Evolutionary conservation across 2,888 invertebrate genomes (phyloP).

Genomic region (Apomyelois bistriatella): DNA sequence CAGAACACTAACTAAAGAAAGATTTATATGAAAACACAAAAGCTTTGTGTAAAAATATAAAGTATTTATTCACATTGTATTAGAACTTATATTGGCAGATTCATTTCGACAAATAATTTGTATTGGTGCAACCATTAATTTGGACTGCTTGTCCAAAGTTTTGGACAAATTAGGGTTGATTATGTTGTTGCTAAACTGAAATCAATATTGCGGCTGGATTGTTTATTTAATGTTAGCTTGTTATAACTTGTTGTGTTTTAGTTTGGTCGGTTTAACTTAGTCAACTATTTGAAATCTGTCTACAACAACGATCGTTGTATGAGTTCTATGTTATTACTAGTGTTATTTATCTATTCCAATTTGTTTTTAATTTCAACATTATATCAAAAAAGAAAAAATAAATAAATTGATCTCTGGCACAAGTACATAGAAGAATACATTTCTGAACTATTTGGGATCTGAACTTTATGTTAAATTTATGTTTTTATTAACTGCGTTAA

Average conservation of each 20-base stretch:
- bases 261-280: conserved; percentile 31
- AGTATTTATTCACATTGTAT: background rate
- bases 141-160: conserved; percentile 41
- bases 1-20: too few relatives aligned
- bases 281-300: conserved; percentile 12
- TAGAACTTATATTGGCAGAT: background rate
- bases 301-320: background rate
- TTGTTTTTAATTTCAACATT: too few relatives aligned
- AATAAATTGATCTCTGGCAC: too few relatives aligned
- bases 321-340: too few relatives aligned
- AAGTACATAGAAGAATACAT: too few relatives aligned
- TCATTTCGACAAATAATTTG: conserved; percentile 10
- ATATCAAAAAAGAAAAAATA: too few relatives aligned
- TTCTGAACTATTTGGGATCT: too few relatives aligned
- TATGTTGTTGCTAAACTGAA: conserved; percentile 60
- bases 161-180: conserved; percentile 65
- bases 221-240: conserved; percentile 56
- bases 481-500: too few relatives aligned
- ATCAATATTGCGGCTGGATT: conserved; percentile 60
- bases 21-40: too few relatives aligned
- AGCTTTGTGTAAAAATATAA: background rate
- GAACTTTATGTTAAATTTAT: too few relatives aligned
- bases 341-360: background rate
- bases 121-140: conserved; percentile 35
- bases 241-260: conserved; percentile 56